Percentiles rank a stretch among this genome's conserved stretches.
Conservation (phyloP, 35 echinoderm and acorn worm genomes). For the Heliocidaris tuberculata region DNA sequence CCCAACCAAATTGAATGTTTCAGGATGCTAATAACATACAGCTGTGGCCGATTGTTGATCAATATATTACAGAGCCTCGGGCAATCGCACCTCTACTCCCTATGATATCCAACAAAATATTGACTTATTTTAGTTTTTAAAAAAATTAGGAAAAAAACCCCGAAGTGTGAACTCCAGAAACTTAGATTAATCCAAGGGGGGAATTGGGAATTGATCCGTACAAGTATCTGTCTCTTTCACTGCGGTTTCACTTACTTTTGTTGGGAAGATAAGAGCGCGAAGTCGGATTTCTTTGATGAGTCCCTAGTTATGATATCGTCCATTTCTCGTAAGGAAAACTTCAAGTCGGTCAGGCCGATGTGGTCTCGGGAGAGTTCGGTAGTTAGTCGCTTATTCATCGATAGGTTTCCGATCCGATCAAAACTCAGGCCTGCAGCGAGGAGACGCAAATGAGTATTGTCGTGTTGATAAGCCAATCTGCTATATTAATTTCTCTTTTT, state of each 20-base stretch:
- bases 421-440: background rate
- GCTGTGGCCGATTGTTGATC: background rate
- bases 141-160: background rate
- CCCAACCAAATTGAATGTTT: background rate
- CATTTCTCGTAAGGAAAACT: background rate
- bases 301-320: background rate
- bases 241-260: background rate
- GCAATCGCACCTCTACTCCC: background rate
- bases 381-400: constrained; percentile 2
- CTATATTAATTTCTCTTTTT: background rate
- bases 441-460: constrained; percentile 9
- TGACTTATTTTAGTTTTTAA: background rate
- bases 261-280: background rate
- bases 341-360: background rate
- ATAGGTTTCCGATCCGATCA: background rate
- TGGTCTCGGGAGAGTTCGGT: background rate
- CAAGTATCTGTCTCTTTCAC: constrained; percentile 1
- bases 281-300: constrained; percentile 9
- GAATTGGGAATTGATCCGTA: background rate
- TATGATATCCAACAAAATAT: background rate
- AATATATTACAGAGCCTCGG: background rate
- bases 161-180: background rate
- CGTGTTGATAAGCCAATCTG: constrained; percentile 2
- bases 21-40: background rate
- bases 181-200: background rate